Evolutionary conservation across 2,113 vertebrate species (phyloP), one percentile per base, ranked within the genome.

Genomic region (Eonycteris spelaea): DNA sequence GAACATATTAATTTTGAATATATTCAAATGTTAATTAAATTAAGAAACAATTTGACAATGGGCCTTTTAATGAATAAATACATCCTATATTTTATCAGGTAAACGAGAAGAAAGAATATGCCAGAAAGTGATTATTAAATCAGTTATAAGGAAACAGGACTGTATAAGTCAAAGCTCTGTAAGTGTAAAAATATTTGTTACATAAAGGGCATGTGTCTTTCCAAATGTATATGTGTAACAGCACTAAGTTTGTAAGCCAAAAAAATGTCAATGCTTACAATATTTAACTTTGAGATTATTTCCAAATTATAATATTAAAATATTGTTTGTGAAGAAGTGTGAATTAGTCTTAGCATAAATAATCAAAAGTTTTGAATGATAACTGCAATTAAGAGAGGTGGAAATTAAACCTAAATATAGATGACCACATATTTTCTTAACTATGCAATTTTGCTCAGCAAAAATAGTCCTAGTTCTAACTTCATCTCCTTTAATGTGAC

Each of bases 31-130:
- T 67, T 79, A 73, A 68, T 83, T 79, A 45, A 95, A 59, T 89
- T 63, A 87, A 74, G 19, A 61, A 95, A 95, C 6, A 85, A 73
- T 88, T 86, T 84, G 67, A 45, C 21, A 63, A 63, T 92, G 24
- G 7, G 3, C 1, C 35, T 80, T 94, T 96, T 45, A 86, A 92
- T 96, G 38, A 97, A 43, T 65, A 78, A 90, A 65, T 6, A 10
- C 55, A 86, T 98, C 98, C 78, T 98, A n/a, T 98, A 71, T 98
- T 97, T 98, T 97, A 97, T 95, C 94, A 99, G 99, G 99, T 98
- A 99, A 99, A 99, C 99, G 99, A 96, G 99, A 99, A 91, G 99
- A 99, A 97, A 99, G 99, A 96, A 99, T 99, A 83, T 99, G 99
- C 96, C 99, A 99, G 97, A 99, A 99, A 97, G 99, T 99, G 96